phyloP scores from a whole-genome alignment of 2,888 invertebrate genomes.

The Pediacus dermestoides region DNA sequence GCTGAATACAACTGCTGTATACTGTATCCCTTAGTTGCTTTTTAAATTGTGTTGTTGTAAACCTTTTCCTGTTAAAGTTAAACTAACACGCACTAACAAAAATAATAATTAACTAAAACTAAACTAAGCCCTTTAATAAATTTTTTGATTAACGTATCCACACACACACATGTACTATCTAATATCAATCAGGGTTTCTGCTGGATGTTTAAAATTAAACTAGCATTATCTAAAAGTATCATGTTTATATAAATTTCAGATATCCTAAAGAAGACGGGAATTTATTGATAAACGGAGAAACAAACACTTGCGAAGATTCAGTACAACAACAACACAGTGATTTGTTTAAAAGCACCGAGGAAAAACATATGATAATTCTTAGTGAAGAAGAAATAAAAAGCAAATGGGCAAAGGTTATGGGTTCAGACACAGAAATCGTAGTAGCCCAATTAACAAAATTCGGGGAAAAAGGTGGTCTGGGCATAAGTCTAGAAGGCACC shows the following conservation, averaged over 20 bases:
- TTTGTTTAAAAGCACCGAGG: slow-evolving; percentile 37
- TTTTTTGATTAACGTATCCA: background rate
- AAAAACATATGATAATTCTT: slow-evolving; percentile 24
- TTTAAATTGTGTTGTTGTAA: slow-evolving; percentile 25
- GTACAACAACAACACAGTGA: slow-evolving; percentile 44
- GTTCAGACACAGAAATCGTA: slow-evolving; percentile 70
- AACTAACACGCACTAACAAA: slow-evolving; percentile 19
- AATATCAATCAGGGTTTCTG: slow-evolving; percentile 1
- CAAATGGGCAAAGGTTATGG: slow-evolving; percentile 81
- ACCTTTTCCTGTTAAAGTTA: slow-evolving; percentile 29
- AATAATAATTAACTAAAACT: background rate
- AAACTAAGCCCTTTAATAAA: too few species aligned
- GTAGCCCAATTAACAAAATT: slow-evolving; percentile 82
- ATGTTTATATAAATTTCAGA: slow-evolving; percentile 48
- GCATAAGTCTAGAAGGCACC: slow-evolving; percentile 96
- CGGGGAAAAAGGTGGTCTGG: slow-evolving; percentile 88
- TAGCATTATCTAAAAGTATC: slow-evolving; percentile 31
- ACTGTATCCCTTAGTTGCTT: slow-evolving; percentile 36
- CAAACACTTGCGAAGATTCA: slow-evolving; percentile 32
- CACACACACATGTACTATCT: background rate
- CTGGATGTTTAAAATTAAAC: slow-evolving; percentile 5
- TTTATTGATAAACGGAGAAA: slow-evolving; percentile 37
- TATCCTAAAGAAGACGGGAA: slow-evolving; percentile 46
- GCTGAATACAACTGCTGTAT: slow-evolving; percentile 36
- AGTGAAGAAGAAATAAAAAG: slow-evolving; percentile 75